Percentiles rank a stretch among this genome's conserved stretches.
These are phyloP conservation scores for Ctenodactylus gundi DNA, from an alignment of 2,113 vertebrate genomes.

Conservation along the genomic window DNA sequence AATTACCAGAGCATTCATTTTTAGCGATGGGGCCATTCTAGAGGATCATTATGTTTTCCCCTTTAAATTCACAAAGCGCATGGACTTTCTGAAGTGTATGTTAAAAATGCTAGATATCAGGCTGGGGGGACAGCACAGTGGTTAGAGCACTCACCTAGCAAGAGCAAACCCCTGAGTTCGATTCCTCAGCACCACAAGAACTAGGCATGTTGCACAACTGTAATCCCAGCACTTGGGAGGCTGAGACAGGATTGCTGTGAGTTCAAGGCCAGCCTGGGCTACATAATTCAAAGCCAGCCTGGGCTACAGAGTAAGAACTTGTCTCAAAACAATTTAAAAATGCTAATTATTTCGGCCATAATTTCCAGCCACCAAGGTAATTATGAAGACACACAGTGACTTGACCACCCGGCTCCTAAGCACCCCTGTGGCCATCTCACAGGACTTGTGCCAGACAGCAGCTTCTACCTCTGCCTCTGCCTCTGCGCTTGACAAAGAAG, in stretches of 20 bases:
- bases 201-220: no score
- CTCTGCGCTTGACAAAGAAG: not conserved
- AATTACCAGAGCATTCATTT: not conserved
- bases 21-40: not conserved
- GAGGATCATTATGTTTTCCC: not conserved
- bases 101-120: not conserved
- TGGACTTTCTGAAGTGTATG: not conserved
- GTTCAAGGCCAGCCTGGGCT: no score
- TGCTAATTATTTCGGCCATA: not conserved
- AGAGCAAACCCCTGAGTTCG: no score
- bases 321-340: no score
- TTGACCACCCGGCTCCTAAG: not conserved
- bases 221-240: no score
- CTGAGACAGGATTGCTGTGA: no score
- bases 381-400: not conserved
- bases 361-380: not conserved
- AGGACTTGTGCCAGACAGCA: not conserved
- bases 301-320: no score
- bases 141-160: no score
- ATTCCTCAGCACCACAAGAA: no score
- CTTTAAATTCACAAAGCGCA: not conserved
- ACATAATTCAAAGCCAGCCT: no score
- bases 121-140: no score
- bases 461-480: not conserved
- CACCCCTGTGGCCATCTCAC: not conserved